These are phyloP conservation scores for Lasioglossum oenotherae DNA, from an alignment of 2,888 invertebrate species.

Conservation along the genomic window DNA sequence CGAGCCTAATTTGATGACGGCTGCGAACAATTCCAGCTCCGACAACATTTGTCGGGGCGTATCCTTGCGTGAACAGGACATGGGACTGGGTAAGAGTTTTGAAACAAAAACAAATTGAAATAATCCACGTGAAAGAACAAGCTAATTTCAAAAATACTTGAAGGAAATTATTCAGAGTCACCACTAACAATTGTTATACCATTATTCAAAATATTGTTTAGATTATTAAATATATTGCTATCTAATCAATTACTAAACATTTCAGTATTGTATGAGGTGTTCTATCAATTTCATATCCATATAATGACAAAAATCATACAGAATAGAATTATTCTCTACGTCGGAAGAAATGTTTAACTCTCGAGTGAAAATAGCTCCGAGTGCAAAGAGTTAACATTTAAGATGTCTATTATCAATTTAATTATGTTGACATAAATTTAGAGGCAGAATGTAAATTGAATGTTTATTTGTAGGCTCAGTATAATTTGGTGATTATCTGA, in stretches of 20 bases:
- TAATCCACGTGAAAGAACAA: neutral
- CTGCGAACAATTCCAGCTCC: constrained; percentile 88
- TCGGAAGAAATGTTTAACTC: too few species aligned
- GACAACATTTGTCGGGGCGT: constrained; percentile 93
- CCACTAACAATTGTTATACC: too few species aligned
- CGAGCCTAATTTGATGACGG: constrained; percentile 90
- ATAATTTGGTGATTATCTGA: neutral
- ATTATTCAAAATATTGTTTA: too few species aligned
- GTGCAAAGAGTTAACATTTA: neutral
- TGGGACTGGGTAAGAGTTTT: constrained; percentile 87
- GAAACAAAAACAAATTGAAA: neutral
- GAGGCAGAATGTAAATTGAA: neutral
- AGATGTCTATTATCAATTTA: neutral
- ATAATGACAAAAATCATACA: too few species aligned
- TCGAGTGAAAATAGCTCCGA: too few species aligned
- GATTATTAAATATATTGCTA: too few species aligned
- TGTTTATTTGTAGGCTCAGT: neutral
- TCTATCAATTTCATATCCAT: too few species aligned
- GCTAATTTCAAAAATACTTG: neutral
- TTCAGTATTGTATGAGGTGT: too few species aligned
- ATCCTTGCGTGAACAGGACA: constrained; percentile 90
- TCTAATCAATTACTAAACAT: too few species aligned
- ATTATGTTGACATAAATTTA: neutral
- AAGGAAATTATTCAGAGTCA: neutral
- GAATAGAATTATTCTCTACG: too few species aligned